Evolutionary conservation across 2,888 invertebrate genomes (phyloP).

Genomic region (Dilophus febrilis): DNA sequence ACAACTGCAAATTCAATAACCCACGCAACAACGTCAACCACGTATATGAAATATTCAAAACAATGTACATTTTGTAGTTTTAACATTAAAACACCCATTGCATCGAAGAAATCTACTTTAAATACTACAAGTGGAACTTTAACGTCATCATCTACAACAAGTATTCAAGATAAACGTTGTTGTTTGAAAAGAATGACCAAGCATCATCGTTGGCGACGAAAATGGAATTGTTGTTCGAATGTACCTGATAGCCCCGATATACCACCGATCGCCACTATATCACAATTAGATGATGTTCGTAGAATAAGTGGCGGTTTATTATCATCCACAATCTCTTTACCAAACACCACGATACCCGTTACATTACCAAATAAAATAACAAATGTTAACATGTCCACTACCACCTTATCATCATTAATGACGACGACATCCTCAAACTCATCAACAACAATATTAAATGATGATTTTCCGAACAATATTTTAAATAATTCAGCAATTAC

Average conservation of each 20-base stretch:
- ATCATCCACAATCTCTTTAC: too few relatives aligned
- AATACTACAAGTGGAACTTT: conserved; percentile 10
- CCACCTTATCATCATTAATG: conserved; percentile 13
- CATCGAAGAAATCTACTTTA: conserved; percentile 8
- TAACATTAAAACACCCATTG: conserved; percentile 21
- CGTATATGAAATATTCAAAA: conserved; percentile 24
- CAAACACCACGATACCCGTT: too few relatives aligned
- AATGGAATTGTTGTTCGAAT: conserved; percentile 41
- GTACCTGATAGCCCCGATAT: conserved; percentile 42
- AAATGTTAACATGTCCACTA: too few relatives aligned
- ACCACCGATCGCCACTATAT: conserved; percentile 28
- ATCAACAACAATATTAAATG: conserved; percentile 11
- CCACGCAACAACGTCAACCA: conserved; percentile 17
- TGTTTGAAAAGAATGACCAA: conserved; percentile 27
- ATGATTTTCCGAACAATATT: conserved; percentile 24
- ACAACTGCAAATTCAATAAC: conserved; percentile 13
- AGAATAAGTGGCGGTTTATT: too few relatives aligned
- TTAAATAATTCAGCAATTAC: conserved; percentile 10
- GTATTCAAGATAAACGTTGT: conserved; percentile 13
- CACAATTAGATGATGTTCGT: conserved; percentile 9
- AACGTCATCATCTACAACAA: conserved; percentile 10
- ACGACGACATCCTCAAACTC: conserved; percentile 5
- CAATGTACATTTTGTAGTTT: conserved; percentile 30
- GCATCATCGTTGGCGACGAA: conserved; percentile 32
- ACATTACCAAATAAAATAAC: too few relatives aligned